A percentile compares a stretch with the other conserved stretches of the same genome.
These are phyloP conservation scores for Acrossocheilus fasciatus DNA, from an alignment of 2,797 vertebrate species.

Conservation along the genomic window DNA sequence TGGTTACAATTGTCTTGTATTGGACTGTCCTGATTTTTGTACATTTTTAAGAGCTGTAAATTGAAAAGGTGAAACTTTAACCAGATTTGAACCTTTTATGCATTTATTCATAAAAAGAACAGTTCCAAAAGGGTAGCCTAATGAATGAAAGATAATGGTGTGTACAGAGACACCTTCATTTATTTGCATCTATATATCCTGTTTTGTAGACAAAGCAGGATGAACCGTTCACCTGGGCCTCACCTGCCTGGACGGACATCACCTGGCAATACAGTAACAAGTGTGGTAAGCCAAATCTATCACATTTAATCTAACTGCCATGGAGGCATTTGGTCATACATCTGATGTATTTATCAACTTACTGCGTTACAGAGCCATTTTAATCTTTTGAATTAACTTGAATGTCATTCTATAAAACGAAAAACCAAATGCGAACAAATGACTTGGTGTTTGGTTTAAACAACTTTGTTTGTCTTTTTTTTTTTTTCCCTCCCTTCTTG, in stretches of 20 bases:
- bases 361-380: not conserved
- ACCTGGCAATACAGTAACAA: slow-evolving; percentile 89
- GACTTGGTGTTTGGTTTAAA: not conserved
- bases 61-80: not conserved
- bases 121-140: not conserved
- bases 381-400: not conserved
- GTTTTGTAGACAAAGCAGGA: slow-evolving; percentile 82
- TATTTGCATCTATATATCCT: slow-evolving; percentile 32
- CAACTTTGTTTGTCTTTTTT: too few species aligned
- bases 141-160: not conserved
- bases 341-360: not conserved
- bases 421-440: not conserved
- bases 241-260: slow-evolving; percentile 87
- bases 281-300: slow-evolving; percentile 86
- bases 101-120: not conserved
- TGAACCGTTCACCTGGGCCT: slow-evolving; percentile 87
- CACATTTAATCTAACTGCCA: not conserved
- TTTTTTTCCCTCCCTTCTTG: not conserved
- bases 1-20: not conserved
- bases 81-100: not conserved
- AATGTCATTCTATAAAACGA: not conserved
- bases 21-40: not conserved
- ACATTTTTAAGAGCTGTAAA: not conserved
- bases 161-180: slow-evolving; percentile 1
- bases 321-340: not conserved